phyloP scores from a whole-genome alignment of 2,113 vertebrate species.

The Zeus faber region DNA sequence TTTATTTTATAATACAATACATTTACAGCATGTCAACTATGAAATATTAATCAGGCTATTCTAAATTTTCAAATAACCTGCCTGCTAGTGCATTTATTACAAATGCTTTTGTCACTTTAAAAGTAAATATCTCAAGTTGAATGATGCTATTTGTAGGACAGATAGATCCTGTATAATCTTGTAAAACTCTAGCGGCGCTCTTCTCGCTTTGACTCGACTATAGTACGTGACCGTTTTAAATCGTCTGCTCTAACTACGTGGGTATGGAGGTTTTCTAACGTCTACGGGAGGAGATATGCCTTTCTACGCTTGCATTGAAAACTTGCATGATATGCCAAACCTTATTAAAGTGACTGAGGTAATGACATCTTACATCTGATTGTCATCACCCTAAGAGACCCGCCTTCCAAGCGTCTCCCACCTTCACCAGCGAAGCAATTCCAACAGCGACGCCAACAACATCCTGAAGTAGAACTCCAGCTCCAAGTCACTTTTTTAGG shows the following conservation, averaged over 20 bases:
- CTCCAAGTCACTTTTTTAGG: no score
- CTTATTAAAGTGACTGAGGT: slow-evolving; percentile 82
- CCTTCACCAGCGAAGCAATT: slow-evolving; percentile 52
- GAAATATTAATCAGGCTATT: slow-evolving; percentile 88
- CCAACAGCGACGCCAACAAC: slow-evolving; percentile 39
- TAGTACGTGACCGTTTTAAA: slow-evolving; percentile 51
- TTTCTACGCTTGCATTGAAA: slow-evolving; percentile 77
- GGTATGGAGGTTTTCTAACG: slow-evolving; percentile 43
- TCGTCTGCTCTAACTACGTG: slow-evolving; percentile 35
- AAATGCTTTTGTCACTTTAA: slow-evolving; percentile 84
- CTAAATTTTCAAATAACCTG: slow-evolving; percentile 87
- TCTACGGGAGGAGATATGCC: slow-evolving; percentile 61
- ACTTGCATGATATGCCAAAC: slow-evolving; percentile 85
- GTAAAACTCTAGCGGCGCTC: slow-evolving; percentile 44
- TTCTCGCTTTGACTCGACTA: slow-evolving; percentile 48
- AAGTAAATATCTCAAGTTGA: slow-evolving; percentile 81
- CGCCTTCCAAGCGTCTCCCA: slow-evolving; percentile 37
- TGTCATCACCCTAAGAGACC: slow-evolving; percentile 83
- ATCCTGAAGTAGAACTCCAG: slow-evolving; percentile 38
- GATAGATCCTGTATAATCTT: slow-evolving; percentile 73
- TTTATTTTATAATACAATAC: slow-evolving; percentile 88
- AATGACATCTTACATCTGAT: slow-evolving; percentile 85
- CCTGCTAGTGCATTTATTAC: slow-evolving; percentile 86
- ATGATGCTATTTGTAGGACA: slow-evolving; percentile 65
- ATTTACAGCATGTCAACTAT: slow-evolving; percentile 90